Conservation (phyloP, 1,140 invertebrate genomes). For the Aporrectodea caliginosa region DNA sequence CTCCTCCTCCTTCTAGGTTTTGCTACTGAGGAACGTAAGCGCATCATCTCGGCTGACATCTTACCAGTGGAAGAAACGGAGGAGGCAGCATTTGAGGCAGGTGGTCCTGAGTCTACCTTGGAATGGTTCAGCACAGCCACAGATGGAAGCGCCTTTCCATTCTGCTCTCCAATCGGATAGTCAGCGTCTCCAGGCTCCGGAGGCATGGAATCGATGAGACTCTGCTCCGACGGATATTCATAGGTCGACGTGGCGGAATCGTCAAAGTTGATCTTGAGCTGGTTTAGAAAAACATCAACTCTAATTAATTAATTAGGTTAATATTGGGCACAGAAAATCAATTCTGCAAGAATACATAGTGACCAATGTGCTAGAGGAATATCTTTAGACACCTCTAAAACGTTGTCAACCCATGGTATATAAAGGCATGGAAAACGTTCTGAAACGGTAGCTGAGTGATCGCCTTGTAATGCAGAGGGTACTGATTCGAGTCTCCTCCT, state of each 20-base stretch:
- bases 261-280: slow-evolving; percentile 19
- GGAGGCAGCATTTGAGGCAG: neutral
- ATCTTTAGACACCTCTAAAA: too few species aligned
- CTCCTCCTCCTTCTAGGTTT: too few species aligned
- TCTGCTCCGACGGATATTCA: slow-evolving; percentile 19
- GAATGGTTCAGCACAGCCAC: too few species aligned
- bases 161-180: neutral
- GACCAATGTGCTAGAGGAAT: too few species aligned
- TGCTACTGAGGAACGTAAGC: neutral
- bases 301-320: neutral
- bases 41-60: neutral
- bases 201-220: slow-evolving; percentile 4
- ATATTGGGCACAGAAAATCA: too few species aligned
- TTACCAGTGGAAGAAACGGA: neutral
- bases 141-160: too few species aligned
- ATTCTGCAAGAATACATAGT: too few species aligned
- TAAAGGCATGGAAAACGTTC: too few species aligned
- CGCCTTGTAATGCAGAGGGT: too few species aligned
- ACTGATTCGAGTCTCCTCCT: too few species aligned
- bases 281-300: neutral
- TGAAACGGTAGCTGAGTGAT: too few species aligned
- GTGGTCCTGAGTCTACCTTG: neutral
- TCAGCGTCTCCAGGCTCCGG: neutral
- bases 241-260: neutral
- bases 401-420: too few species aligned